Percentiles rank a stretch among this genome's conserved stretches.
These are phyloP conservation scores for Manduca sexta DNA, from an alignment of 1,140 invertebrate genomes.

Conservation along the genomic window DNA sequence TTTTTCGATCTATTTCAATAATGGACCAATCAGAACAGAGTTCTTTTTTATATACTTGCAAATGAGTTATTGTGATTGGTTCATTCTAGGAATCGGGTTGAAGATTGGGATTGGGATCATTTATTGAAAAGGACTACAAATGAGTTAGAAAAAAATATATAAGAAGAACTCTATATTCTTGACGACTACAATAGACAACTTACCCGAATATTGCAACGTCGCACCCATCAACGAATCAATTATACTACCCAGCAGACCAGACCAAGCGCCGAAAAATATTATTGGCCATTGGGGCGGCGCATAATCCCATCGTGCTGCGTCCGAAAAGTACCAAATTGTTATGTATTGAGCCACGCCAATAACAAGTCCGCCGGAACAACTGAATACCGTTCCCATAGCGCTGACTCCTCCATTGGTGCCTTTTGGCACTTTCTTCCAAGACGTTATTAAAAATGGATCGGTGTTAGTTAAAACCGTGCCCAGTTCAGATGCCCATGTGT, in stretches of 20 bases:
- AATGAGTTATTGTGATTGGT: too few relatives aligned
- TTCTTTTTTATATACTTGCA: too few relatives aligned
- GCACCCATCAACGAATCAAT: constrained; percentile 91
- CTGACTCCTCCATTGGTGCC: constrained; percentile 91
- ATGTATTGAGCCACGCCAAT: constrained; percentile 86
- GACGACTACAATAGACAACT: too few relatives aligned
- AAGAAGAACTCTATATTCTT: too few relatives aligned
- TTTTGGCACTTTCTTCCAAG: constrained; percentile 82
- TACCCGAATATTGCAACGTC: constrained; percentile 89
- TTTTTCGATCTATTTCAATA: too few relatives aligned
- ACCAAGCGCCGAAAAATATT: constrained; percentile 79
- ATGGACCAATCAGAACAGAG: too few relatives aligned
- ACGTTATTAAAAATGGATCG: constrained; percentile 86
- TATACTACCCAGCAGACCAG: constrained; percentile 86
- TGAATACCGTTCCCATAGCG: constrained; percentile 80
- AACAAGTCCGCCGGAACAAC: constrained; percentile 81
- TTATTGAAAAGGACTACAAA: too few relatives aligned
- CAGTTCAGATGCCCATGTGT: constrained; percentile 94
- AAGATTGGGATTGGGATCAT: too few relatives aligned
- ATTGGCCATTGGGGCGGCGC: constrained; percentile 89
- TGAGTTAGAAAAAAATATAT: too few relatives aligned
- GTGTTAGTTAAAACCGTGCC: constrained; percentile 82
- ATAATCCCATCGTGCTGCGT: constrained; percentile 73
- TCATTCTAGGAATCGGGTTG: too few relatives aligned
- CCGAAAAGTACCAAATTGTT: constrained; percentile 77